Evolutionary conservation across 2,113 vertebrate genomes (phyloP).

Genomic region (Plestiodon gilberti): DNA sequence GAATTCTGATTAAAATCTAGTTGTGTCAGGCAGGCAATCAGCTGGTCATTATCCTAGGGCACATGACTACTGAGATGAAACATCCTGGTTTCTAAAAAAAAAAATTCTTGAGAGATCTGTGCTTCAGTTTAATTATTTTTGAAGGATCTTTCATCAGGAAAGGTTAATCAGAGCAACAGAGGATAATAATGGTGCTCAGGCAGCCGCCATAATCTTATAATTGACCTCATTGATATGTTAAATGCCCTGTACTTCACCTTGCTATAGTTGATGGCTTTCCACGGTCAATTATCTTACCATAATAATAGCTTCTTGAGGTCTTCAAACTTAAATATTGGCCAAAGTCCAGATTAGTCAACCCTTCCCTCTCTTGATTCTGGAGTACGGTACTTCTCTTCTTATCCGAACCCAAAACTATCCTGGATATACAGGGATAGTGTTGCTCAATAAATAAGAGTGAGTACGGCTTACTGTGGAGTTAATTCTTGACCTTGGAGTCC

Average conservation of each 20-base stretch:
- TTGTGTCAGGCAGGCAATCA: conserved; percentile 59
- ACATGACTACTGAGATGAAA: conserved; percentile 68
- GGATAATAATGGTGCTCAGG: conserved; percentile 74
- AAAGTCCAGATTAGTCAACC: background rate
- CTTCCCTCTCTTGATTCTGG: background rate
- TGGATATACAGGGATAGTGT: no score
- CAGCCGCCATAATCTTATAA: conserved; percentile 71
- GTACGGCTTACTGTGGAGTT: no score
- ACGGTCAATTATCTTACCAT: conserved; percentile 69
- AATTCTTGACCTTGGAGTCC: no score
- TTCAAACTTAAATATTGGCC: conserved; percentile 41
- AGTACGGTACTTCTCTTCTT: background rate
- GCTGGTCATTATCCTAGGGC: conserved; percentile 74
- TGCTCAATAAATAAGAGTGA: no score
- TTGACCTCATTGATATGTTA: conserved; percentile 79
- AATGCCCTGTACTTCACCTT: conserved; percentile 72
- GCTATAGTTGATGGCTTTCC: conserved; percentile 63
- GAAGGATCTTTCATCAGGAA: conserved; percentile 79
- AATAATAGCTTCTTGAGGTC: conserved; percentile 51
- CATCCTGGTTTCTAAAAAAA: conserved; percentile 65
- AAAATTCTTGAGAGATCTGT: conserved; percentile 69
- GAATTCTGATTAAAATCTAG: conserved; percentile 69
- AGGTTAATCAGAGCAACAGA: conserved; percentile 80
- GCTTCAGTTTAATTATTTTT: conserved; percentile 81
- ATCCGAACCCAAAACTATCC: no score